These are phyloP conservation scores for Oncopodura yosiiana DNA, from an alignment of 1,140 invertebrate genomes.

Conservation along the genomic window DNA sequence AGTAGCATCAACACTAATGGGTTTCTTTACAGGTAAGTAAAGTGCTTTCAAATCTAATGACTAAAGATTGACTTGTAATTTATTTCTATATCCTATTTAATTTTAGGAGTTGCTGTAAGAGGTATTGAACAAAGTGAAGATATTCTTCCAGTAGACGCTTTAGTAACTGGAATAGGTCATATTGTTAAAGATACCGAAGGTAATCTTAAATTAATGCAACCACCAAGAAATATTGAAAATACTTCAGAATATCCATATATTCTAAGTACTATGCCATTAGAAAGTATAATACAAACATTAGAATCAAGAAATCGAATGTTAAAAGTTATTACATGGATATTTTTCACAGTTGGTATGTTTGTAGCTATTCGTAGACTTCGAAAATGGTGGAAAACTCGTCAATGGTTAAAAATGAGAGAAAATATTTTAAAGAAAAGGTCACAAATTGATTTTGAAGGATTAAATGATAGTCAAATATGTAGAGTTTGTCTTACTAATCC, in stretches of 20 bases:
- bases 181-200: constrained; percentile 16
- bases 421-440: constrained; percentile 21
- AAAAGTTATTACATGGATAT: constrained; percentile 21
- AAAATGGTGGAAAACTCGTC: constrained; percentile 17
- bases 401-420: constrained; percentile 25
- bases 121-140: constrained; percentile 32
- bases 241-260: constrained; percentile 20
- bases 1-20: constrained; percentile 27
- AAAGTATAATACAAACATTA: constrained; percentile 20
- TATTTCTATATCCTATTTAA: background rate
- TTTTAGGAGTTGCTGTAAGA: constrained; percentile 18
- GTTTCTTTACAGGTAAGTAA: constrained; percentile 29
- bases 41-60: background rate
- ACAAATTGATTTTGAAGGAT: constrained; percentile 20
- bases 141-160: constrained; percentile 27
- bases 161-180: constrained; percentile 30
- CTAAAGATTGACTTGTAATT: background rate
- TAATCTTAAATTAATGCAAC: constrained; percentile 11
- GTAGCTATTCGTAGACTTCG: constrained; percentile 17
- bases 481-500: constrained; percentile 31
- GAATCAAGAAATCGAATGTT: constrained; percentile 20
- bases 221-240: background rate
- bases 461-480: constrained; percentile 23
- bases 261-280: constrained; percentile 27
- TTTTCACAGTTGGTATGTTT: constrained; percentile 16